phyloP scores from a whole-genome alignment of 2,797 vertebrate genomes.

The Agapornis canus region DNA sequence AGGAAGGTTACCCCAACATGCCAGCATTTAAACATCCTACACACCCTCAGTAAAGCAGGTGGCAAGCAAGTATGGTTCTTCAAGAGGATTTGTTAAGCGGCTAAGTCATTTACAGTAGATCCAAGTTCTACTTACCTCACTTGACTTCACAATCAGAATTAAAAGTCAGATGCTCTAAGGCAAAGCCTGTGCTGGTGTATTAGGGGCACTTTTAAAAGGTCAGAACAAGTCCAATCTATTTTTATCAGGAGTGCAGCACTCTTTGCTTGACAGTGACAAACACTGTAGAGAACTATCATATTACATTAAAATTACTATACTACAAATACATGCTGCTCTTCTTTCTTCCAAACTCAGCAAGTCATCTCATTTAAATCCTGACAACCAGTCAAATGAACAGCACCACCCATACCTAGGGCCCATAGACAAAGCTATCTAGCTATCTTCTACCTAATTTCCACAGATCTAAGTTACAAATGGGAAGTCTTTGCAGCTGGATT shows the following conservation, averaged over 20 bases:
- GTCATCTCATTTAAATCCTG: not conserved
- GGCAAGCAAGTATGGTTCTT: not conserved
- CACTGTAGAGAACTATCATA: not conserved
- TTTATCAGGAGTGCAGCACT: not conserved
- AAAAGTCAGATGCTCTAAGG: slow-evolving; percentile 57
- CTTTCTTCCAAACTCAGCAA: not conserved
- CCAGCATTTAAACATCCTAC: not conserved
- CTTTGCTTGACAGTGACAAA: not conserved
- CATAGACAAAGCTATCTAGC: not conserved
- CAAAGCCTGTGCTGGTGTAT: slow-evolving; percentile 56
- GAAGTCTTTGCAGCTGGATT: not conserved
- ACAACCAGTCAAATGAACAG: not conserved
- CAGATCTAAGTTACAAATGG: not conserved
- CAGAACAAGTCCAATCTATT: slow-evolving; percentile 30
- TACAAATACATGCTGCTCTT: not conserved
- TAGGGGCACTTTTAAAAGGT: slow-evolving; percentile 51
- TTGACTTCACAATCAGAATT: slow-evolving; percentile 63
- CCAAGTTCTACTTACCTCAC: slow-evolving; percentile 45
- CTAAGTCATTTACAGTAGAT: slow-evolving; percentile 38
- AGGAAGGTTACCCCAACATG: not conserved
- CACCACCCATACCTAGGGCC: not conserved
- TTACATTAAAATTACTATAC: not conserved
- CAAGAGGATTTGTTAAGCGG: slow-evolving; percentile 58
- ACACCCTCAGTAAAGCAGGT: not conserved
- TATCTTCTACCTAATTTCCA: not conserved